These are phyloP conservation scores for Ondatra zibethicus DNA, from an alignment of 2,113 vertebrate genomes.

Conservation along the genomic window DNA sequence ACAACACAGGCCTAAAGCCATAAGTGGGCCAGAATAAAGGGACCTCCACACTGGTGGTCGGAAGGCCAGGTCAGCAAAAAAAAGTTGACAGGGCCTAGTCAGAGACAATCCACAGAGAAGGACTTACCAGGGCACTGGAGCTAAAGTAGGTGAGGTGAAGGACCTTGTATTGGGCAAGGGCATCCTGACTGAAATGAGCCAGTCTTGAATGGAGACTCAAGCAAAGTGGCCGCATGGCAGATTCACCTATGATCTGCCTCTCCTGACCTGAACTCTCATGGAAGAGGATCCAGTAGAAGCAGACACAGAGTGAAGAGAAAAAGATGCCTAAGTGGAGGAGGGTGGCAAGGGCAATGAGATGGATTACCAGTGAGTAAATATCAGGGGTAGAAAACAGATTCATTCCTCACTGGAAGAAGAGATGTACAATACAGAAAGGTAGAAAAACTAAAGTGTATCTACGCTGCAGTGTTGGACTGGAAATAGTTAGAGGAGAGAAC, in stretches of 20 bases:
- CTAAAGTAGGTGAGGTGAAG: neutral
- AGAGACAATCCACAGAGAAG: neutral
- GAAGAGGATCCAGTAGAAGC: neutral
- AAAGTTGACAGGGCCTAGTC: neutral
- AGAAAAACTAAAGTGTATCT: neutral
- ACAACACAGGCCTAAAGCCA: no score
- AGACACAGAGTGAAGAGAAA: neutral
- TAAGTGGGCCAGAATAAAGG: neutral
- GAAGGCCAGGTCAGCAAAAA: neutral
- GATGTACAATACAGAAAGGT: neutral
- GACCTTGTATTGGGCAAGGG: neutral
- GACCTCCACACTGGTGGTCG: neutral
- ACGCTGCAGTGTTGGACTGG: neutral
- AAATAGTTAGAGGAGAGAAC: neutral
- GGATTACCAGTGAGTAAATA: neutral
- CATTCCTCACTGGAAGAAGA: neutral
- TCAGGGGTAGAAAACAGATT: neutral
- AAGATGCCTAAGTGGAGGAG: neutral
- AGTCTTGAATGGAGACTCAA: neutral
- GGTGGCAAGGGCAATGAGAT: neutral
- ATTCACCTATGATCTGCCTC: no score
- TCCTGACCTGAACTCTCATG: neutral
- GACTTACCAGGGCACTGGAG: neutral
- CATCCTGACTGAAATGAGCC: neutral
- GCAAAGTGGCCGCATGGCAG: neutral